Conservation (phyloP, 1,140 invertebrate genomes). For the Lerema accius region DNA sequence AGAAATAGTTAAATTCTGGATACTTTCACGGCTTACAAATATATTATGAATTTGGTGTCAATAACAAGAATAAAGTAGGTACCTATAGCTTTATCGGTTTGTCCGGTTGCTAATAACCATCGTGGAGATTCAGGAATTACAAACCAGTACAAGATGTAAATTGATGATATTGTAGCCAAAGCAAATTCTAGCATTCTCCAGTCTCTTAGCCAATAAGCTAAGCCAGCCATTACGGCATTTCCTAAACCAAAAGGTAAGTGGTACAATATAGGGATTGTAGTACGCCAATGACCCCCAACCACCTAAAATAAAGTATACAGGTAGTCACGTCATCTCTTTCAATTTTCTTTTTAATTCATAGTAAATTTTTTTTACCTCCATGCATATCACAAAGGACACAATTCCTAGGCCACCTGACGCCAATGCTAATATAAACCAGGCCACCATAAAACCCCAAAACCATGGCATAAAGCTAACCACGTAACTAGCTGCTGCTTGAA, state of each 20-base stretch:
- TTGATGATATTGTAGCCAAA: conserved; percentile 86
- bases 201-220: conserved; percentile 86
- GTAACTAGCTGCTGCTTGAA: conserved; percentile 85
- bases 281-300: conserved; percentile 86
- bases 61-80: background rate
- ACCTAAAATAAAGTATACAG: conserved; percentile 41
- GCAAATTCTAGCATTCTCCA: conserved; percentile 90
- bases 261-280: conserved; percentile 86
- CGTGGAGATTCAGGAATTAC: conserved; percentile 91
- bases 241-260: conserved; percentile 88
- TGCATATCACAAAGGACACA: conserved; percentile 76
- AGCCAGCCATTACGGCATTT: conserved; percentile 83
- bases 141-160: conserved; percentile 88
- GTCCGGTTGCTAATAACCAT: conserved; percentile 89
- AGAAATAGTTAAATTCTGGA: too few relatives aligned
- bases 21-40: too few relatives aligned
- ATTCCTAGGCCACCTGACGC: conserved; percentile 84
- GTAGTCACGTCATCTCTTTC: background rate
- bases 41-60: too few relatives aligned
- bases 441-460: conserved; percentile 86
- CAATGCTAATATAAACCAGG: conserved; percentile 87
- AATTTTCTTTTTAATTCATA: background rate
- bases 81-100: conserved; percentile 84
- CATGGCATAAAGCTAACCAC: conserved; percentile 84
- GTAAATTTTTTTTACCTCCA: conserved; percentile 75